Conservation (phyloP, 1,140 invertebrate genomes). For the Cotesia vestalis region DNA sequence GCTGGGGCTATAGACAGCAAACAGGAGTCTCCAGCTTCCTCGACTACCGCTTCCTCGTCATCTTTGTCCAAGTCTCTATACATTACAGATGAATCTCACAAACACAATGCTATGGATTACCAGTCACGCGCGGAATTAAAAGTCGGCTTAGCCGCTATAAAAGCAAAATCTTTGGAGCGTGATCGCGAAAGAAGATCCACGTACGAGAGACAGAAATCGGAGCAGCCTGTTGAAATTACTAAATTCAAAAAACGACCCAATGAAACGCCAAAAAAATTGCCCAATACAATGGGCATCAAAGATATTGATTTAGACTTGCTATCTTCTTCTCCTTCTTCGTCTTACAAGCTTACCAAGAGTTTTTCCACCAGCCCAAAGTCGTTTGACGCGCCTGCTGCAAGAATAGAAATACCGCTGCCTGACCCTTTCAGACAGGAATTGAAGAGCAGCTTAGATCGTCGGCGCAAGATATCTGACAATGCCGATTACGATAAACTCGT, state of each 20-base stretch:
- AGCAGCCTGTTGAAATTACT: conserved; percentile 14
- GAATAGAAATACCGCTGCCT: conserved; percentile 38
- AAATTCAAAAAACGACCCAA: conserved; percentile 31
- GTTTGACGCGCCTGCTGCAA: conserved; percentile 22
- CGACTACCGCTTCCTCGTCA: too few relatives aligned
- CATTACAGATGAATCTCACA: conserved; percentile 30
- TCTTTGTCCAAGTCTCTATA: conserved; percentile 22
- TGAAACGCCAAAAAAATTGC: conserved; percentile 28
- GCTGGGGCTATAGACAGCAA: conserved; percentile 35
- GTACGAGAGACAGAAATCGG: conserved; percentile 12
- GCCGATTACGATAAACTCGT: conserved; percentile 29
- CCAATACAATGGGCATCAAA: conserved; percentile 12
- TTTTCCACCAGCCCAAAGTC: conserved; percentile 37
- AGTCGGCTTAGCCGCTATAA: conserved; percentile 35
- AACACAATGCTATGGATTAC: conserved; percentile 35
- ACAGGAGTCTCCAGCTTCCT: conserved; percentile 23
- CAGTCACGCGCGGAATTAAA: conserved; percentile 31
- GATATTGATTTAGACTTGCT: conserved; percentile 10
- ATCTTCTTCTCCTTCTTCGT: neutral
- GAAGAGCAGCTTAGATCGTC: conserved; percentile 42
- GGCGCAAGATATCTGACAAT: conserved; percentile 31
- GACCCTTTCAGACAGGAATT: conserved; percentile 54
- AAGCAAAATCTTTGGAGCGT: conserved; percentile 39
- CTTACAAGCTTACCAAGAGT: conserved; percentile 20
- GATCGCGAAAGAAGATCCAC: conserved; percentile 15